phyloP scores from a whole-genome alignment of 2,888 invertebrate species.

The Tetranychus truncatus region DNA sequence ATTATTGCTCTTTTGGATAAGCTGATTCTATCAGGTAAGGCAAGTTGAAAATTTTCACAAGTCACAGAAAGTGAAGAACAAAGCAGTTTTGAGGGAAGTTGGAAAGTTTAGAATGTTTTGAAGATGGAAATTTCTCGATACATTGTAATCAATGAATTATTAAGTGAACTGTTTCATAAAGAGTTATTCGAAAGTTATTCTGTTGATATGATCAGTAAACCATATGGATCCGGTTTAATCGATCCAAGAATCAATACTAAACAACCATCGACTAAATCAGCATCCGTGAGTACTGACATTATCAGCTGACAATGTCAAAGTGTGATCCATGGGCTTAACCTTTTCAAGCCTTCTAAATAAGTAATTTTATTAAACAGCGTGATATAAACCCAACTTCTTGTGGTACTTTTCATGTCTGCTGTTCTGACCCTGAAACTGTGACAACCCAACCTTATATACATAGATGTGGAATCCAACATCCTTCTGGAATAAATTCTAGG shows the following conservation, averaged over 20 bases:
- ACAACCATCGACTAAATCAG: slow-evolving; percentile 9
- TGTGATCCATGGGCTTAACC: not conserved
- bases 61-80: too few relatives aligned
- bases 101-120: too few relatives aligned
- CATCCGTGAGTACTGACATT: not conserved
- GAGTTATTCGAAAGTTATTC: too few relatives aligned
- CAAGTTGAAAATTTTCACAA: too few relatives aligned
- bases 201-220: too few relatives aligned
- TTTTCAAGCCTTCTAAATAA: not conserved
- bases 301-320: too few relatives aligned
- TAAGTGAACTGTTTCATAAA: too few relatives aligned
- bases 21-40: too few relatives aligned
- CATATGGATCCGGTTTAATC: slow-evolving; percentile 50
- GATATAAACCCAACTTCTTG: slow-evolving; percentile 24
- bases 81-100: too few relatives aligned
- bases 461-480: slow-evolving; percentile 51
- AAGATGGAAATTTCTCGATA: too few relatives aligned
- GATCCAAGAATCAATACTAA: slow-evolving; percentile 44
- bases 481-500: slow-evolving; percentile 50
- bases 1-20: too few relatives aligned
- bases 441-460: slow-evolving; percentile 25
- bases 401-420: slow-evolving; percentile 28
- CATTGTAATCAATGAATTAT: too few relatives aligned
- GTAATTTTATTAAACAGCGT: slow-evolving; percentile 18
- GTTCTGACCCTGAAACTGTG: slow-evolving; percentile 24